phyloP scores from a whole-genome alignment of 2,797 vertebrate genomes.

The Gouania willdenowi region DNA sequence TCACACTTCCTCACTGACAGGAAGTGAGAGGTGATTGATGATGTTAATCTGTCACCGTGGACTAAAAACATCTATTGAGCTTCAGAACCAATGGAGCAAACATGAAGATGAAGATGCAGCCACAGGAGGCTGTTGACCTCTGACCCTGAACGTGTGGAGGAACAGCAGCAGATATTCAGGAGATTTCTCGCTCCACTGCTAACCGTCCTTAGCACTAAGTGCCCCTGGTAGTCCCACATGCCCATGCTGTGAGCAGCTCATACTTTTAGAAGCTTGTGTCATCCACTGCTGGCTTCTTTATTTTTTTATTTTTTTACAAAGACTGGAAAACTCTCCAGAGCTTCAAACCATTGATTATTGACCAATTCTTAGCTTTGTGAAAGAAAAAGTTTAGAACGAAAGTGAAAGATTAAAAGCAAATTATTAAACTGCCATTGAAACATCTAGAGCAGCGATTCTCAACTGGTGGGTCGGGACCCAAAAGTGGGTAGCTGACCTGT shows the following conservation, averaged over 20 bases:
- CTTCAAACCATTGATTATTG: conserved; percentile 31
- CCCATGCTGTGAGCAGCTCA: conserved; percentile 14
- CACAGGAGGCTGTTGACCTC: conserved; percentile 28
- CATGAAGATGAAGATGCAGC: conserved; percentile 44
- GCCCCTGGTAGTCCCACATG: conserved; percentile 53
- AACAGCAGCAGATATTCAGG: conserved; percentile 52
- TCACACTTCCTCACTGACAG: conserved; percentile 2
- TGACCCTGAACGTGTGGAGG: conserved; percentile 58
- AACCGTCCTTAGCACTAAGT: conserved; percentile 56
- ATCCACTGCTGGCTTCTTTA: conserved; percentile 7
- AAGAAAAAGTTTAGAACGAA: too few species aligned
- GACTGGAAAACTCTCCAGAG: conserved; percentile 11
- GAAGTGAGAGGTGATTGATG: conserved; percentile 6
- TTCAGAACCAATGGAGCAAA: too few species aligned
- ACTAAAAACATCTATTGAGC: too few species aligned
- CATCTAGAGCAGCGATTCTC: too few species aligned
- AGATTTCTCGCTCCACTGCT: conserved; percentile 69
- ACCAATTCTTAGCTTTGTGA: too few species aligned
- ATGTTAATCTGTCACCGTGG: conserved; percentile 32
- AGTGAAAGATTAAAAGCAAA: too few species aligned
- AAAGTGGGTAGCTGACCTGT: too few species aligned
- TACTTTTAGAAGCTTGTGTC: conserved; percentile 30
- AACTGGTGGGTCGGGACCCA: too few species aligned
- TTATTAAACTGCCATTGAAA: too few species aligned
- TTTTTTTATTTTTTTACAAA: too few species aligned